Conservation (phyloP, 2,888 invertebrate genomes). For the Trissolcus japonicus region DNA sequence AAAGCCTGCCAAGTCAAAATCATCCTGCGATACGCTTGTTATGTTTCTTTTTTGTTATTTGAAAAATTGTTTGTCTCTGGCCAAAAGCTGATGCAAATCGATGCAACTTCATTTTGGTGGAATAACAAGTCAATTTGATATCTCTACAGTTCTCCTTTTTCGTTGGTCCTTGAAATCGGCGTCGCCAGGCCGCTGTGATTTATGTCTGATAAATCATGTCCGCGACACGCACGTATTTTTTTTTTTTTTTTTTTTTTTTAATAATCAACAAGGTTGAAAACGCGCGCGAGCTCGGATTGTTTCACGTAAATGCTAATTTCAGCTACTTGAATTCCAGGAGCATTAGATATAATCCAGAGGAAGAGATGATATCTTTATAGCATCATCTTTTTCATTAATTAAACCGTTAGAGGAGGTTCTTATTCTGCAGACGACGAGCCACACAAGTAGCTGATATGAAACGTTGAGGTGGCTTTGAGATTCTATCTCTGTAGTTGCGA, state of each 20-base stretch:
- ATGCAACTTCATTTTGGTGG: background rate
- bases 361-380: too few species aligned
- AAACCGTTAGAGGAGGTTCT: too few species aligned
- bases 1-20: too few species aligned
- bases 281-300: constrained; percentile 5
- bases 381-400: too few species aligned
- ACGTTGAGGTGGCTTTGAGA: constrained; percentile 11
- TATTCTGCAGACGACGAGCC: constrained; percentile 1
- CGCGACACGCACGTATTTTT: too few species aligned
- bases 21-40: too few species aligned
- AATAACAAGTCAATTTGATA: constrained; percentile 1
- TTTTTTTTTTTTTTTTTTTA: too few species aligned
- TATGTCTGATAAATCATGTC: too few species aligned
- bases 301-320: constrained; percentile 28
- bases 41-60: too few species aligned
- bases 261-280: too few species aligned
- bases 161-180: background rate
- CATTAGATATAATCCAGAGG: constrained; percentile 10
- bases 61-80: background rate
- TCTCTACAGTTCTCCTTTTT: background rate
- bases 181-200: background rate
- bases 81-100: background rate
- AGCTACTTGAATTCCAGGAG: constrained; percentile 28
- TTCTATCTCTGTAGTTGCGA: constrained; percentile 21
- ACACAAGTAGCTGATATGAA: constrained; percentile 23